Conservation (phyloP, 2,113 vertebrate species). For the Arvicanthis niloticus region DNA sequence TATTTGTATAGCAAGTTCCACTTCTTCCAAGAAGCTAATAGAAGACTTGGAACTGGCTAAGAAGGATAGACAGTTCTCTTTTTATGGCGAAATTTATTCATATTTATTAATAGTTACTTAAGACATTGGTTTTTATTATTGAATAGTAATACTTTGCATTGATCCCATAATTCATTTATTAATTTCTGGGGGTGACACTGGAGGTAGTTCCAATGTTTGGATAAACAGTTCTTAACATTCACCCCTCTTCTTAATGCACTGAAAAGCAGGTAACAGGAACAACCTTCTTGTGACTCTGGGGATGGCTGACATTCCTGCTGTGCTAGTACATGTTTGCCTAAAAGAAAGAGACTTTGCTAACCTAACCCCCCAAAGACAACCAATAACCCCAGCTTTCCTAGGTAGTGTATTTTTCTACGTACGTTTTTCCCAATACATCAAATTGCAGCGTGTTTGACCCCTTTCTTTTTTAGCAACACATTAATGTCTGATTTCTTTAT, state of each 20-base stretch:
- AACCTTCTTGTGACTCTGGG: neutral
- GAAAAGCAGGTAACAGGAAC: neutral
- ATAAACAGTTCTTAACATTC: neutral
- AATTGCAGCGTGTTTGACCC: neutral
- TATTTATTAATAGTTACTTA: too few species aligned
- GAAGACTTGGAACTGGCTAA: neutral
- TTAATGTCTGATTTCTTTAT: constrained; percentile 56
- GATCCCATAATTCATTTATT: too few species aligned
- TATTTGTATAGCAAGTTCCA: neutral
- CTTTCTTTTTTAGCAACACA: constrained; percentile 53
- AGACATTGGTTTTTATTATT: too few species aligned
- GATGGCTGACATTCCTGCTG: constrained; percentile 10
- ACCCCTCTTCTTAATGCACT: neutral
- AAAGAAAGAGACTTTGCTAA: constrained; percentile 61
- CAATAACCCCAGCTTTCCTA: constrained; percentile 48
- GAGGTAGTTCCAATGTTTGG: too few species aligned
- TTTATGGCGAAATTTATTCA: too few species aligned
- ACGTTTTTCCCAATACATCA: neutral
- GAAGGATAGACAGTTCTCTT: neutral
- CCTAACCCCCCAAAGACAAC: constrained; percentile 66
- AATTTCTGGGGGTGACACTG: too few species aligned
- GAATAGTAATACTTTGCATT: too few species aligned
- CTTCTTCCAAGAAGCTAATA: neutral
- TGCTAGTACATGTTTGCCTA: constrained; percentile 28
- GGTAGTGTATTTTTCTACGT: constrained; percentile 70